These are phyloP conservation scores for Notoglanidium macrostoma DNA, from an alignment of 2,797 vertebrate species.

Conservation along the genomic window DNA sequence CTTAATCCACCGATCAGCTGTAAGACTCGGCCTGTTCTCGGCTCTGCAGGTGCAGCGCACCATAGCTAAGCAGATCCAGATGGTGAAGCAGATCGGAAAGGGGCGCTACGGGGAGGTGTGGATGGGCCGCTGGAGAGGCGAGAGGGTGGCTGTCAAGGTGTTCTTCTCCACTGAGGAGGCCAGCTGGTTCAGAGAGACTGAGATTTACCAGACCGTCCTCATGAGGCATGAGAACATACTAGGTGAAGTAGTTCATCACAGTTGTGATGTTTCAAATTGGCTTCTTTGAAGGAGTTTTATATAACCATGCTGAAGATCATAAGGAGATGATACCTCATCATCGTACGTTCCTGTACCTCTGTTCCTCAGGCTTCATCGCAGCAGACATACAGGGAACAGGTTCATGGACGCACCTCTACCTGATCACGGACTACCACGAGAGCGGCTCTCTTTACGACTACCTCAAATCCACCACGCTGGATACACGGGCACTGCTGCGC, in stretches of 20 bases:
- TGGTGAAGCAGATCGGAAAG: constrained; percentile 98
- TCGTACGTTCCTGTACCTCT: not conserved
- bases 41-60: constrained; percentile 89
- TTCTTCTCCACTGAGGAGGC: constrained; percentile 97
- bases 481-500: constrained; percentile 85
- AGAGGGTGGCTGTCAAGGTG: constrained; percentile 95
- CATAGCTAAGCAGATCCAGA: constrained; percentile 98
- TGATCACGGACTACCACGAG: constrained; percentile 97
- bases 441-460: constrained; percentile 95
- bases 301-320: no score
- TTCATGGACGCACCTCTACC: constrained; percentile 95
- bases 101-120: constrained; percentile 97
- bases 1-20: constrained; percentile 29
- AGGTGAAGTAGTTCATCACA: constrained; percentile 72
- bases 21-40: constrained; percentile 11
- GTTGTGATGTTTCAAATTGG: not conserved
- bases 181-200: constrained; percentile 98
- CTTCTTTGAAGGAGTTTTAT: no score
- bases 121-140: constrained; percentile 96
- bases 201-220: constrained; percentile 97
- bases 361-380: constrained; percentile 88
- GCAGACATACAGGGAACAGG: constrained; percentile 98
- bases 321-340: no score
- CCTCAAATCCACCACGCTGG: constrained; percentile 91
- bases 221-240: constrained; percentile 98